Percentiles rank a stretch among this genome's conserved stretches.
These are phyloP conservation scores for Atherinomorus stipes DNA, from an alignment of 2,113 vertebrate genomes.

Conservation along the genomic window DNA sequence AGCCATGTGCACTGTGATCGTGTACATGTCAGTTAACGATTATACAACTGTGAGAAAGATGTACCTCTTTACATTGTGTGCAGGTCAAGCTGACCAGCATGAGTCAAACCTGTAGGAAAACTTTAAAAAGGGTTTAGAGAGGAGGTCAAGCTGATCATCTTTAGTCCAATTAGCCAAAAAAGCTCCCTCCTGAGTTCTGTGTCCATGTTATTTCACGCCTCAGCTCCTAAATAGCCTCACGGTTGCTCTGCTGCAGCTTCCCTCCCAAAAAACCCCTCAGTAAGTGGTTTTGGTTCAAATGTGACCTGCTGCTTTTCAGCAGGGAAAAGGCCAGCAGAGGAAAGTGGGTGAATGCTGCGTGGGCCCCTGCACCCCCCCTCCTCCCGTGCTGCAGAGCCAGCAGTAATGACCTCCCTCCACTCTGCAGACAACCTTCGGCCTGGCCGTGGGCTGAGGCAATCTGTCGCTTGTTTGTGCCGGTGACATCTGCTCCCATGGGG, in stretches of 20 bases:
- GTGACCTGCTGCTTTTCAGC: slow-evolving; percentile 59
- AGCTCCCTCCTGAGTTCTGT: slow-evolving; percentile 15
- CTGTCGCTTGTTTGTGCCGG: slow-evolving; percentile 73
- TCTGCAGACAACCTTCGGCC: slow-evolving; percentile 67
- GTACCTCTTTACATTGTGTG: too few relatives aligned
- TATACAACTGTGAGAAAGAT: too few relatives aligned
- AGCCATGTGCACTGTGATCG: neutral
- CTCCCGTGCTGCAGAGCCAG: slow-evolving; percentile 44
- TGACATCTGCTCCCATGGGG: slow-evolving; percentile 78
- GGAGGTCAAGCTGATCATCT: slow-evolving; percentile 24
- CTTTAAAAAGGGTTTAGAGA: too few relatives aligned
- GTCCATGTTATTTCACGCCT: slow-evolving; percentile 62
- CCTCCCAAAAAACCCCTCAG: slow-evolving; percentile 7
- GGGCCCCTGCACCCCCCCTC: slow-evolving; percentile 46
- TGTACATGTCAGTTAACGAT: too few relatives aligned
- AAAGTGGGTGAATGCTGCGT: slow-evolving; percentile 15
- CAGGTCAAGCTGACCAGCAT: too few relatives aligned
- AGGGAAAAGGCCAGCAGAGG: slow-evolving; percentile 16
- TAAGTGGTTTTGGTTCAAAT: slow-evolving; percentile 51
- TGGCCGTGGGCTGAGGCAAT: slow-evolving; percentile 71
- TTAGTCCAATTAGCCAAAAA: slow-evolving; percentile 25
- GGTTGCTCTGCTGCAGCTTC: slow-evolving; percentile 63
- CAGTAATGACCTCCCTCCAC: slow-evolving; percentile 68
- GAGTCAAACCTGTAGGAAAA: too few relatives aligned
- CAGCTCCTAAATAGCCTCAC: slow-evolving; percentile 50